A percentile compares a stretch with the other conserved stretches of the same genome.
Conservation (phyloP, 2,113 vertebrate species). For the Aegotheles bennettii region DNA sequence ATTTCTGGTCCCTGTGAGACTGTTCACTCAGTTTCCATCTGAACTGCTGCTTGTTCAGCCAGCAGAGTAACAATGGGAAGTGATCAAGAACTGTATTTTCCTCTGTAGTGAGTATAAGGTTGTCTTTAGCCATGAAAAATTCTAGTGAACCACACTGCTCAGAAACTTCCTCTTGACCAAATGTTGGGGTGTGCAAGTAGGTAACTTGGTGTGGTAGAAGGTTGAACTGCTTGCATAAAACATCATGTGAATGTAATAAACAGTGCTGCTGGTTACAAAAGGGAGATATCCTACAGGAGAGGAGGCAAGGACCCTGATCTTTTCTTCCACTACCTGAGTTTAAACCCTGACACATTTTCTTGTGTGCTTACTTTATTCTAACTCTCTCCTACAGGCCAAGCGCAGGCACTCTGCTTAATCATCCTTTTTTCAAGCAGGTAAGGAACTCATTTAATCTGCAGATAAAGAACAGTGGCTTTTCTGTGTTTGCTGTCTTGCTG, state of each 20-base stretch:
- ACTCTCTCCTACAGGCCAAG: constrained; percentile 80
- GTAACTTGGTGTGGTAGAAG: neutral
- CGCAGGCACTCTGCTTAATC: constrained; percentile 83
- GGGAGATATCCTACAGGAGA: neutral
- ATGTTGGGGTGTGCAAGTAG: neutral
- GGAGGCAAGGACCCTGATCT: neutral
- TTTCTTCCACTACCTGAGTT: neutral
- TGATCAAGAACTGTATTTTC: neutral
- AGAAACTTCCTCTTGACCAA: neutral
- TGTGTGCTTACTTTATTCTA: neutral
- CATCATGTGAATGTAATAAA: rapidly evolving
- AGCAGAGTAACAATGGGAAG: neutral
- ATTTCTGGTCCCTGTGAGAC: neutral
- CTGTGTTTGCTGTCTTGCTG: neutral
- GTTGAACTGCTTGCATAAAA: neutral
- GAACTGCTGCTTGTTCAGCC: neutral
- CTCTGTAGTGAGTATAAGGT: neutral
- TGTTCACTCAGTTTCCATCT: rapidly evolving
- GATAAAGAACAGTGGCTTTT: neutral
- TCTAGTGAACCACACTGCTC: neutral
- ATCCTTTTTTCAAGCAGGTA: constrained; percentile 98
- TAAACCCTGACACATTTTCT: neutral
- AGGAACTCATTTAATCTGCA: neutral
- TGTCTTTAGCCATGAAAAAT: neutral
- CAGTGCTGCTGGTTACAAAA: neutral